These are phyloP conservation scores for Alaudala cheleensis DNA, from an alignment of 2,113 vertebrate genomes.

Conservation along the genomic window DNA sequence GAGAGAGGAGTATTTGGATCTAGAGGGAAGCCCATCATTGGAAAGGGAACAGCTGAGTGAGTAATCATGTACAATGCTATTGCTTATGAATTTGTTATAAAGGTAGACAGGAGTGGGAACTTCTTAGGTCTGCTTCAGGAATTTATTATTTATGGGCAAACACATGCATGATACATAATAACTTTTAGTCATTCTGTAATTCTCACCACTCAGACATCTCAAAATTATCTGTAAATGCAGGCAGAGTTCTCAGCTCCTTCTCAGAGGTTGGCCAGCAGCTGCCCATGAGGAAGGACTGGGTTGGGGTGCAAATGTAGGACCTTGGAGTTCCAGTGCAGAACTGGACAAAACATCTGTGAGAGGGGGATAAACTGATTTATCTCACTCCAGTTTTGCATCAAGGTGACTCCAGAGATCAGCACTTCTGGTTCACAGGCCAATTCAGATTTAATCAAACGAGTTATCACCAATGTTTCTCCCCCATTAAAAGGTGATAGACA, in stretches of 20 bases:
- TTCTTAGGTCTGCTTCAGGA: slow-evolving; percentile 15
- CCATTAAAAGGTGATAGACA: neutral
- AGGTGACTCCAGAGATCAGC: neutral
- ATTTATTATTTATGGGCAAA: slow-evolving; percentile 62
- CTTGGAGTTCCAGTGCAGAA: neutral
- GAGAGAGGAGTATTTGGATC: neutral
- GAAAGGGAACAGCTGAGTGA: neutral
- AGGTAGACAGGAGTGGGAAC: neutral
- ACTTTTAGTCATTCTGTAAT: slow-evolving; percentile 21
- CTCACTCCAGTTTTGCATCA: neutral
- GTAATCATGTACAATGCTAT: neutral
- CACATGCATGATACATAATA: slow-evolving; percentile 50
- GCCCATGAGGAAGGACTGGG: neutral
- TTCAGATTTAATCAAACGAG: neutral
- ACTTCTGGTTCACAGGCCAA: neutral
- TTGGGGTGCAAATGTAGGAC: neutral
- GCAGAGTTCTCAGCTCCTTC: neutral
- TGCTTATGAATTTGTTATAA: slow-evolving; percentile 64
- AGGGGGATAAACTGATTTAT: neutral
- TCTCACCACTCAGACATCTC: slow-evolving; percentile 13
- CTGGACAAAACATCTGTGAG: neutral
- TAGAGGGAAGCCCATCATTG: neutral
- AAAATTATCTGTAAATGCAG: slow-evolving; percentile 27
- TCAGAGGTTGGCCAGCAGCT: neutral
- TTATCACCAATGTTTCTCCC: neutral